Percentiles rank a stretch among this genome's conserved stretches.
These are phyloP conservation scores for Microplitis manilae DNA, from an alignment of 2,888 invertebrate species.

Conservation along the genomic window DNA sequence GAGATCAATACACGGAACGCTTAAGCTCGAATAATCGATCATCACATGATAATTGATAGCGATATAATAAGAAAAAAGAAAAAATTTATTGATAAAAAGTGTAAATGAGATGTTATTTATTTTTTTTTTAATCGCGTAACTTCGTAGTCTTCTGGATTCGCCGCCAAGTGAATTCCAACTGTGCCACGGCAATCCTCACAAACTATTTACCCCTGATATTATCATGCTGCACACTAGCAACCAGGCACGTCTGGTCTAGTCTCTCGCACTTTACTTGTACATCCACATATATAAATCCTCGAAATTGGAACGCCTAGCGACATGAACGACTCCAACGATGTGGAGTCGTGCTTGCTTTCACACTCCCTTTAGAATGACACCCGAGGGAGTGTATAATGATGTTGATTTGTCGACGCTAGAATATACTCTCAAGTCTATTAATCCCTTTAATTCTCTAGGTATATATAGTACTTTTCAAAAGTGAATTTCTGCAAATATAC, in stretches of 20 bases:
- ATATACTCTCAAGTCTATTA: slow-evolving; percentile 35
- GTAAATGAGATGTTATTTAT: background rate
- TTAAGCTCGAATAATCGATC: too few relatives aligned
- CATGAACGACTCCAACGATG: slow-evolving; percentile 21
- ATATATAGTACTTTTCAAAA: background rate
- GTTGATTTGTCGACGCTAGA: slow-evolving; percentile 35
- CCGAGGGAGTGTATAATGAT: slow-evolving; percentile 36
- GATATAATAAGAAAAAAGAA: background rate
- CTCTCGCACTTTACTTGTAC: slow-evolving; percentile 29
- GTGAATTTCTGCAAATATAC: background rate
- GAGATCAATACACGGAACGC: too few relatives aligned
- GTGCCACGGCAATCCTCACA: slow-evolving; percentile 32
- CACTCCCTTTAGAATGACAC: slow-evolving; percentile 20
- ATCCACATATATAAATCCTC: slow-evolving; percentile 37
- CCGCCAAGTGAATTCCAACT: slow-evolving; percentile 27
- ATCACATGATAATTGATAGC: too few relatives aligned
- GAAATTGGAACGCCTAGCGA: slow-evolving; percentile 38
- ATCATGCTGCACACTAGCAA: slow-evolving; percentile 22
- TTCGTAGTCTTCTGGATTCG: slow-evolving; percentile 16
- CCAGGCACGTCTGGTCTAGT: slow-evolving; percentile 6
- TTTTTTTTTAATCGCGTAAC: slow-evolving; percentile 8
- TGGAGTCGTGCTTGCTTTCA: slow-evolving; percentile 15
- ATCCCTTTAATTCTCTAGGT: slow-evolving; percentile 17
- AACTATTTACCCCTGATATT: slow-evolving; percentile 39
- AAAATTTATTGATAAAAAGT: background rate